Evolutionary conservation across 2,888 invertebrate genomes (phyloP).

Genomic region (Drosophila pseudotalamancana): DNA sequence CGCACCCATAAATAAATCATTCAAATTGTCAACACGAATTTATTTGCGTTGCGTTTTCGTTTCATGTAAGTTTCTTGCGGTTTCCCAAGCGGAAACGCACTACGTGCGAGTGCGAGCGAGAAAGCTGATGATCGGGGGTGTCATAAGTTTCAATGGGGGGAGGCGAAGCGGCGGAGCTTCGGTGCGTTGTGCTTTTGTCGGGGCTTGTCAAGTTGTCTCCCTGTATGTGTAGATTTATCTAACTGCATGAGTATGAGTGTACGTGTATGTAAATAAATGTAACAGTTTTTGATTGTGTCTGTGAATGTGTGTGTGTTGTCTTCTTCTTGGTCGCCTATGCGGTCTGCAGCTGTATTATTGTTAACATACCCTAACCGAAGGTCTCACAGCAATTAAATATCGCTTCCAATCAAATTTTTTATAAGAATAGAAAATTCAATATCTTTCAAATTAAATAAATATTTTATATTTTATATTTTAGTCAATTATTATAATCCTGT

Average conservation of each 20-base stretch:
- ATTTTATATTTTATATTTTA: too few relatives aligned
- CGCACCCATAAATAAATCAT: slow-evolving; percentile 75
- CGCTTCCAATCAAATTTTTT: too few relatives aligned
- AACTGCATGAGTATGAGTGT: slow-evolving; percentile 22
- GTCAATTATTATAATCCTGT: too few relatives aligned
- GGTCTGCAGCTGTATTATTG: slow-evolving; percentile 35
- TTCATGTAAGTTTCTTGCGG: slow-evolving; percentile 57
- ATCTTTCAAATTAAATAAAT: too few relatives aligned
- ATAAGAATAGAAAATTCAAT: too few relatives aligned
- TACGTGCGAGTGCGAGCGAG: slow-evolving; percentile 18
- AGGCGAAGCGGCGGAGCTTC: slow-evolving; percentile 11
- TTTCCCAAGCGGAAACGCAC: slow-evolving; percentile 62
- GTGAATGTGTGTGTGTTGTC: slow-evolving; percentile 26
- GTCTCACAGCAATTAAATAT: not conserved
- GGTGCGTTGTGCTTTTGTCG: slow-evolving; percentile 59
- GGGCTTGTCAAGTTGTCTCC: slow-evolving; percentile 38
- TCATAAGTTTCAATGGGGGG: not conserved
- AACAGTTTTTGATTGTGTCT: slow-evolving; percentile 18
- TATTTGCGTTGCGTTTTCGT: slow-evolving; percentile 60
- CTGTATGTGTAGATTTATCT: slow-evolving; percentile 11
- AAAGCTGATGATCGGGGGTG: slow-evolving; percentile 16
- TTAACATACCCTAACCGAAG: slow-evolving; percentile 16
- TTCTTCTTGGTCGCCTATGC: slow-evolving; percentile 37
- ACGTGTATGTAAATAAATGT: slow-evolving; percentile 9
- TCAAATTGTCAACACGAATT: slow-evolving; percentile 76